Evolutionary conservation across 2,888 invertebrate species (phyloP).

Genomic region (Acronicta alni): DNA sequence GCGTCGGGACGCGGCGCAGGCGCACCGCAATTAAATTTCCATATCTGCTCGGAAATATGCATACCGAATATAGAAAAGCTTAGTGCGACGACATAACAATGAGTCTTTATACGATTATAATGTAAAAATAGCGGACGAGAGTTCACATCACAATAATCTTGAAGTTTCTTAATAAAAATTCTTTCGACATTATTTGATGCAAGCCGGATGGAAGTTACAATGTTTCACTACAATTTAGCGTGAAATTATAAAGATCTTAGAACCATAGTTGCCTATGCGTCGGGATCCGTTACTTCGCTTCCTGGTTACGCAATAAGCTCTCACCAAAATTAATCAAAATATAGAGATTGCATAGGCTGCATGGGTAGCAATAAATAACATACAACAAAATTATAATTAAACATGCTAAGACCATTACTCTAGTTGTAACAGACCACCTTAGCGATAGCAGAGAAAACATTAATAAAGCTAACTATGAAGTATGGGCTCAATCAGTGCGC

Average conservation of each 20-base stretch:
- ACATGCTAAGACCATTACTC: constrained; percentile 27
- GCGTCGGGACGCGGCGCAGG: constrained; percentile 55
- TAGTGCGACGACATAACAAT: constrained; percentile 46
- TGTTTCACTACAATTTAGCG: neutral
- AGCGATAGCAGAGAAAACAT: constrained; percentile 43
- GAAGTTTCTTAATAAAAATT: constrained; percentile 1
- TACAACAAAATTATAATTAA: constrained; percentile 43
- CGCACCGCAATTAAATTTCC: constrained; percentile 67
- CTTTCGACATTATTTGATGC: neutral
- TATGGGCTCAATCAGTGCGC: constrained; percentile 65
- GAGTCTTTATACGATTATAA: constrained; percentile 36
- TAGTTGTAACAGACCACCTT: constrained; percentile 38
- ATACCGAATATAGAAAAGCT: constrained; percentile 58
- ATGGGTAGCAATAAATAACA: constrained; percentile 33
- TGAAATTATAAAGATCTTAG: constrained; percentile 24
- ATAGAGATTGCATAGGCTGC: constrained; percentile 38
- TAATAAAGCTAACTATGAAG: constrained; percentile 52
- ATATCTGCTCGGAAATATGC: constrained; percentile 64
- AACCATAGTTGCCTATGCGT: constrained; percentile 22
- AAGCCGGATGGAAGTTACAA: neutral
- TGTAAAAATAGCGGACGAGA: constrained; percentile 20
- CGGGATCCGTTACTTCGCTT: constrained; percentile 43
- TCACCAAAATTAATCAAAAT: constrained; percentile 49
- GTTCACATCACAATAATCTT: neutral
- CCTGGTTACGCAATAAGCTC: constrained; percentile 47